Conservation (phyloP, 2,113 vertebrate species). For the Platanista minor region DNA sequence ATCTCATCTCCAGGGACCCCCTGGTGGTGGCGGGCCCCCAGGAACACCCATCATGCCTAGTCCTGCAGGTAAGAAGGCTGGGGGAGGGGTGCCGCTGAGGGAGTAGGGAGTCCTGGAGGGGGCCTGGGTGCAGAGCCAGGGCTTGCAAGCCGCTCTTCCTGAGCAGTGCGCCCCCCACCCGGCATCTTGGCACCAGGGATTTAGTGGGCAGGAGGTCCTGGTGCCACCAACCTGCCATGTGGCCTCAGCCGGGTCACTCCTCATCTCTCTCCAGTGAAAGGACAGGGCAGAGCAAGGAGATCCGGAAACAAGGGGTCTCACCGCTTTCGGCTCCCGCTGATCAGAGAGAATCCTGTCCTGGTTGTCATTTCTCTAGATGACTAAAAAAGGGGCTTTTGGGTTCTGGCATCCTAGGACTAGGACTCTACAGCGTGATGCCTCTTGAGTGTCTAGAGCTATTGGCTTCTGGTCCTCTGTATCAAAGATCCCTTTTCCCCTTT, state of each 20-base stretch:
- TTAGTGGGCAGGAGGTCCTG: not conserved
- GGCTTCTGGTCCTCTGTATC: not conserved
- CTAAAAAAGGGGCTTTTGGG: not conserved
- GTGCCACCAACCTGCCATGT: not conserved
- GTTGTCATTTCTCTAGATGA: not conserved
- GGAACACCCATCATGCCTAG: conserved; percentile 99
- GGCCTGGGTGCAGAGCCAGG: not conserved
- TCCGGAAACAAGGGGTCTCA: not conserved
- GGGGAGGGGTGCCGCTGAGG: not conserved
- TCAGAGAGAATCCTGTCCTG: not conserved
- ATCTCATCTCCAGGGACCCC: conserved; percentile 87
- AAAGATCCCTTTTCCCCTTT: not conserved
- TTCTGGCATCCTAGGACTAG: not conserved
- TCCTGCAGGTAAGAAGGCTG: conserved; percentile 89
- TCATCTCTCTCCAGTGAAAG: not conserved
- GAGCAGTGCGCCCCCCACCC: not conserved
- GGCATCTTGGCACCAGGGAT: not conserved
- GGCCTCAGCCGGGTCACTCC: not conserved
- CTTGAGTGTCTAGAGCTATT: not conserved
- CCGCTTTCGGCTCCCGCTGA: not conserved
- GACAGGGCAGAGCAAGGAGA: not conserved
- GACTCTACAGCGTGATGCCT: rapidly evolving
- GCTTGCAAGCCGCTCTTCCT: not conserved
- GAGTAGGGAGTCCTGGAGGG: not conserved
- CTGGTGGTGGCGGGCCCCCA: conserved; percentile 95